Conservation (phyloP, 2,113 vertebrate species). For the Anser cygnoides region DNA sequence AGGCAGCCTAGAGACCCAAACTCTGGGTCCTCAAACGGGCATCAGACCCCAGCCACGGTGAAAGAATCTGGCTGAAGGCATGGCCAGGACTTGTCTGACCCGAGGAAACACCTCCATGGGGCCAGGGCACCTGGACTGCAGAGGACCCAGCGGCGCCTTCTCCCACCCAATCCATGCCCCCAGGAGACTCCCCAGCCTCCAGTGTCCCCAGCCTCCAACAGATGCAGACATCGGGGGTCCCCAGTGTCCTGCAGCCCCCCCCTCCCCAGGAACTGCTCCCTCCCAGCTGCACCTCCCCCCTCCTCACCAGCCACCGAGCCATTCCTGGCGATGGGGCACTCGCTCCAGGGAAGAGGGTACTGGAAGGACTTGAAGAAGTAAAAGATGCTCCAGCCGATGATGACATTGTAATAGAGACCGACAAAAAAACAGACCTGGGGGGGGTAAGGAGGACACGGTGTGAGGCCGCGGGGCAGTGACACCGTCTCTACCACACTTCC, state of each 20-base stretch:
- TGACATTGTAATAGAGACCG: slow-evolving; percentile 97
- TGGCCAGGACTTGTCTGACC: fast-evolving
- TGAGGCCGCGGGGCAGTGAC: not conserved
- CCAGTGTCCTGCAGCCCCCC: not conserved
- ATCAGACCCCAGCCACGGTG: not conserved
- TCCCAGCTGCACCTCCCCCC: fast-evolving
- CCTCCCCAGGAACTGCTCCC: not conserved
- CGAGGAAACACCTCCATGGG: not conserved
- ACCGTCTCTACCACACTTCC: not conserved
- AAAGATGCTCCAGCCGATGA: slow-evolving; percentile 98
- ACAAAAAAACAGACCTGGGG: slow-evolving; percentile 93
- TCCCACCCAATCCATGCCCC: not conserved
- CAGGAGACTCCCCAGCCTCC: not conserved
- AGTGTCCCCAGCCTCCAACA: not conserved
- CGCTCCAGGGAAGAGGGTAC: slow-evolving; percentile 95
- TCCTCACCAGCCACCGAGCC: slow-evolving; percentile 86
- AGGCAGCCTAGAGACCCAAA: not conserved
- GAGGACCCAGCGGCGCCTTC: not conserved
- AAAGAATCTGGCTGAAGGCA: fast-evolving
- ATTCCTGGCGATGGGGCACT: slow-evolving; percentile 88
- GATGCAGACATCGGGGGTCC: not conserved
- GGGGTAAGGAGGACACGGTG: not conserved
- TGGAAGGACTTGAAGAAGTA: slow-evolving; percentile 99
- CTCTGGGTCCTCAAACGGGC: not conserved
- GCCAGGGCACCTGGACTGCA: not conserved